A percentile compares a stretch with the other conserved stretches of the same genome.
Conservation (phyloP, 2,113 vertebrate genomes). For the Bubo bubo region DNA sequence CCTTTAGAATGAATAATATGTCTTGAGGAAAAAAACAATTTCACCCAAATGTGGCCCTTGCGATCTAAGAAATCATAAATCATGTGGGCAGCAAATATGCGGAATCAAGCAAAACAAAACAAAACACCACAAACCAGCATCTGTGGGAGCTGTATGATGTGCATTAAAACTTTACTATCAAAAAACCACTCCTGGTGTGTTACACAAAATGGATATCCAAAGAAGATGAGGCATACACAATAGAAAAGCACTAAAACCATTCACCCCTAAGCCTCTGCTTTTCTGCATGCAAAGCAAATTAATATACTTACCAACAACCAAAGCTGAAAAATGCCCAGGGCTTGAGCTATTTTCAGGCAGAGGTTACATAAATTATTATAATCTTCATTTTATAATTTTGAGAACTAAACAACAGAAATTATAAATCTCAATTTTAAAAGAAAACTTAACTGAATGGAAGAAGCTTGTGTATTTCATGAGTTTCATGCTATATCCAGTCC, state of each 20-base stretch:
- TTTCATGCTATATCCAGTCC: neutral
- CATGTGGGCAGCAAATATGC: neutral
- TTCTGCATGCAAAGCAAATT: neutral
- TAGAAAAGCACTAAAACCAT: neutral
- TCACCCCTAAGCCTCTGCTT: neutral
- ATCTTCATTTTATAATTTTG: neutral
- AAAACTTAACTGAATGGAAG: neutral
- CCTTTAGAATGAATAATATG: neutral
- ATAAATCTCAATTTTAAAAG: neutral
- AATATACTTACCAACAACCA: neutral
- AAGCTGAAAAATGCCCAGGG: neutral
- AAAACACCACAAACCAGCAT: neutral
- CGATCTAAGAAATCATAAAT: neutral
- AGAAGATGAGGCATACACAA: neutral
- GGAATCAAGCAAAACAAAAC: neutral
- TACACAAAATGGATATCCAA: neutral
- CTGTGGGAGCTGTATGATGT: neutral
- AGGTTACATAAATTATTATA: neutral
- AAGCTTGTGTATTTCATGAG: neutral
- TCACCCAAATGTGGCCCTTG: neutral
- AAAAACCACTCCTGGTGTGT: neutral
- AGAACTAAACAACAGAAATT: neutral
- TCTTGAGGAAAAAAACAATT: neutral
- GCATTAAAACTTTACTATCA: neutral
- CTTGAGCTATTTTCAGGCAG: neutral